These are phyloP conservation scores for Drosophila chauvacae DNA, from an alignment of 1,140 invertebrate species.

Conservation along the genomic window DNA sequence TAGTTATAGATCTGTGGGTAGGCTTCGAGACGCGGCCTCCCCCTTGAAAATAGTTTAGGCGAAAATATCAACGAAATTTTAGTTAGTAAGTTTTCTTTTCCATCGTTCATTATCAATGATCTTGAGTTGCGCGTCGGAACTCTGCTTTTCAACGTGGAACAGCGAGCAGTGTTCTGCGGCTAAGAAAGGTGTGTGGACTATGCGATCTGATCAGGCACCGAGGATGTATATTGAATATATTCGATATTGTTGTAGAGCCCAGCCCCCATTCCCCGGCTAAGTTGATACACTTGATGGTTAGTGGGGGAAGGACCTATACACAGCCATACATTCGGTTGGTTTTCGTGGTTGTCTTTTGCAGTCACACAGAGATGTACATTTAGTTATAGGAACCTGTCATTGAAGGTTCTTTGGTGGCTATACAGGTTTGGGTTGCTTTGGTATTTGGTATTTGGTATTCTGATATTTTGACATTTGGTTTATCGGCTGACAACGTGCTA, in stretches of 20 bases:
- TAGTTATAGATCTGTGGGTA: conserved; percentile 27
- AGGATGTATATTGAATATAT: conserved; percentile 38
- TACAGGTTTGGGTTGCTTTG: conserved; percentile 42
- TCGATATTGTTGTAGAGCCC: conserved; percentile 45
- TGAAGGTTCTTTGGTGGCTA: conserved; percentile 54
- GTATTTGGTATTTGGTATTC: conserved; percentile 26
- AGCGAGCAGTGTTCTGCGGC: conserved; percentile 42
- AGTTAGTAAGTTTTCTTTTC: conserved; percentile 43
- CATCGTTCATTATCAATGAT: conserved; percentile 15
- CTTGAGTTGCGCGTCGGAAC: conserved; percentile 55
- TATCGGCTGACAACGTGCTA: conserved; percentile 68
- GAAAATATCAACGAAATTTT: conserved; percentile 57
- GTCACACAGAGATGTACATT: conserved; percentile 41
- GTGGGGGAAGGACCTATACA: conserved; percentile 28
- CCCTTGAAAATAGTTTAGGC: conserved; percentile 36
- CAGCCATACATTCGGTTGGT: conserved; percentile 29
- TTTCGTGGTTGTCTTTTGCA: conserved; percentile 33
- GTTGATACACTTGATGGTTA: conserved; percentile 15
- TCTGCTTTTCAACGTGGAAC: conserved; percentile 65
- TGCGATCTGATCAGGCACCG: conserved; percentile 35
- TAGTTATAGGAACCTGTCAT: conserved; percentile 47
- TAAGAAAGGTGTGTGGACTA: conserved; percentile 18
- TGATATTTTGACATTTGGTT: conserved; percentile 37
- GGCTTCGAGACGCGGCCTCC: neutral
- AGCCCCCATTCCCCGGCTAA: conserved; percentile 10